A percentile compares a stretch with the other conserved stretches of the same genome.
phyloP scores from a whole-genome alignment of 2,113 vertebrate genomes.

The Lynx canadensis region DNA sequence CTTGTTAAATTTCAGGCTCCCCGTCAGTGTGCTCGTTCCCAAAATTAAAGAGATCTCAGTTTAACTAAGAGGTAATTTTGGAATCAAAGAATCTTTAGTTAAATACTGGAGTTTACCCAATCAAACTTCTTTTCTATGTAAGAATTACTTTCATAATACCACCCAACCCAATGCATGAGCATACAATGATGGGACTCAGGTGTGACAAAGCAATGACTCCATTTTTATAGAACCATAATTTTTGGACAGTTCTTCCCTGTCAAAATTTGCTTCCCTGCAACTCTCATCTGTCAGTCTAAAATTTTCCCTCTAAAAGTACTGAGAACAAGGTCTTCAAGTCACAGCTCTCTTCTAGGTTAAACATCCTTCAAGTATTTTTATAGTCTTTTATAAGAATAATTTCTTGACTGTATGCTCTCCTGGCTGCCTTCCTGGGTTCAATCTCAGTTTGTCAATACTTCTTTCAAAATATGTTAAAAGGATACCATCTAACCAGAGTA shows the following conservation, averaged over 20 bases:
- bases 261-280: constrained; percentile 26
- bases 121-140: neutral
- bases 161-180: neutral
- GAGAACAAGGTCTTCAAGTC: neutral
- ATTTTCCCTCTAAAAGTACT: neutral
- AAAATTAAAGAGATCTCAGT: constrained; percentile 37
- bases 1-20: constrained; percentile 51
- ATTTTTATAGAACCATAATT: neutral
- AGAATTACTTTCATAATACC: constrained; percentile 28
- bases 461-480: constrained; percentile 45
- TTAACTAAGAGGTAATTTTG: constrained; percentile 40
- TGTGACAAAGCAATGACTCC: neutral
- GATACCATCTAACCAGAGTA: neutral
- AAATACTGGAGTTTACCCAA: neutral
- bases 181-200: neutral
- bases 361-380: neutral
- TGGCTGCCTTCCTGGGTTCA: neutral
- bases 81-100: constrained; percentile 47
- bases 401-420: neutral
- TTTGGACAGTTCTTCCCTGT: neutral
- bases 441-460: neutral
- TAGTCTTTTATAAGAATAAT: constrained; percentile 2
- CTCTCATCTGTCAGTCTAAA: neutral
- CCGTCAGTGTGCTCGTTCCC: neutral
- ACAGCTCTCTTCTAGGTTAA: neutral